Conservation (phyloP, 2,888 invertebrate genomes). For the Torymus auratus region DNA sequence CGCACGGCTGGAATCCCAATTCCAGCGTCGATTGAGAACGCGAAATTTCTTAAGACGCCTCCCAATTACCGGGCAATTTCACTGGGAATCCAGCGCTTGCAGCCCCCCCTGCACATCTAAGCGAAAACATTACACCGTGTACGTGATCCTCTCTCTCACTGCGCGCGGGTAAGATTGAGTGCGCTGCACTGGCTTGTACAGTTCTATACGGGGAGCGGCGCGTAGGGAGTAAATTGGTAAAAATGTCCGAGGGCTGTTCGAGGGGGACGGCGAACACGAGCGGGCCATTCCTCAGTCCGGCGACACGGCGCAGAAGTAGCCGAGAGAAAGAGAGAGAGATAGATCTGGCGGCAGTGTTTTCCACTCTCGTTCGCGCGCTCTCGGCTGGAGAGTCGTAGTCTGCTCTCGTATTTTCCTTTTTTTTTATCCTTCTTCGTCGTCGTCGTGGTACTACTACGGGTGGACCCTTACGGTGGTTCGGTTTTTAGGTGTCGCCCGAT, state of each 20-base stretch:
- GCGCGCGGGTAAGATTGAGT: constrained; percentile 52
- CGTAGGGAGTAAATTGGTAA: constrained; percentile 68
- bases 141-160: constrained; percentile 48
- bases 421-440: constrained; percentile 52
- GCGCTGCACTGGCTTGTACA: constrained; percentile 40
- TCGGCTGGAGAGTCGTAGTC: background rate
- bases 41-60: constrained; percentile 23
- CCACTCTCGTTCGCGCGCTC: constrained; percentile 56
- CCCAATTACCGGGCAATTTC: constrained; percentile 52
- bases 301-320: constrained; percentile 21
- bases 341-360: constrained; percentile 36
- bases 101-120: constrained; percentile 33
- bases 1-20: constrained; percentile 7
- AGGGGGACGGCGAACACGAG: constrained; percentile 64
- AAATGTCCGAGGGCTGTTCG: constrained; percentile 68
- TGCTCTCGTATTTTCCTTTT: constrained; percentile 18
- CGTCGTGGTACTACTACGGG: constrained; percentile 23
- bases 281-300: constrained; percentile 62
- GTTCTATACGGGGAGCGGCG: background rate
- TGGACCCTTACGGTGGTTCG: too few species aligned
- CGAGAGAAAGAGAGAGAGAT: too few species aligned
- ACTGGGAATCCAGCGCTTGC: constrained; percentile 19
- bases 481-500: background rate
- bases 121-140: constrained; percentile 52
- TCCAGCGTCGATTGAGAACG: constrained; percentile 5